Evolutionary conservation across 2,797 vertebrate species (phyloP).

Genomic region (Typhlichthys eigenmanni): DNA sequence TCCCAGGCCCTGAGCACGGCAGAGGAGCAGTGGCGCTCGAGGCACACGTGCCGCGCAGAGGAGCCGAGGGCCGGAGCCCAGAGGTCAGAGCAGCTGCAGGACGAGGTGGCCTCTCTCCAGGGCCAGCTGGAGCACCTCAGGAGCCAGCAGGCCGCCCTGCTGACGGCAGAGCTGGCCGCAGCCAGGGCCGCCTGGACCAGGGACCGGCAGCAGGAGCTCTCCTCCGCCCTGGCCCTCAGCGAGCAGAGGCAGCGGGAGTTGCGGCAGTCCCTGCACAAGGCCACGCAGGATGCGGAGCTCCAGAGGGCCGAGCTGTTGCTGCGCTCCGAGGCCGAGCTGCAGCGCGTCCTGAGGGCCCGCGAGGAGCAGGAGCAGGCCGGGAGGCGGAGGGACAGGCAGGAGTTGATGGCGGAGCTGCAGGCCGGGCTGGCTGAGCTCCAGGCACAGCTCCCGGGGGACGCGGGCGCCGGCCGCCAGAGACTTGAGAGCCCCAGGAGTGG

Average conservation of each 20-base stretch:
- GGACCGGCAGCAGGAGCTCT: constrained; percentile 89
- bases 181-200: constrained; percentile 85
- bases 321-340: constrained; percentile 83
- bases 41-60: constrained; percentile 62
- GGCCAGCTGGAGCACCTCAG: constrained; percentile 77
- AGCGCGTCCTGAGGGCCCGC: constrained; percentile 66
- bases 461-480: constrained; percentile 40
- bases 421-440: constrained; percentile 75
- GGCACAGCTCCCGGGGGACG: constrained; percentile 53
- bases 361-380: constrained; percentile 71
- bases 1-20: constrained; percentile 68
- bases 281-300: constrained; percentile 73
- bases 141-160: constrained; percentile 78
- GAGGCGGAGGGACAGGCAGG: constrained; percentile 72
- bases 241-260: constrained; percentile 84
- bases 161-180: constrained; percentile 87
- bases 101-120: constrained; percentile 76
- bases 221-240: constrained; percentile 77
- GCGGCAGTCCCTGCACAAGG: constrained; percentile 71
- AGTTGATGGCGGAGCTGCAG: constrained; percentile 75
- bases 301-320: constrained; percentile 73
- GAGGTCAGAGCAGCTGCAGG: constrained; percentile 74
- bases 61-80: constrained; percentile 52
- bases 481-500: constrained; percentile 35
- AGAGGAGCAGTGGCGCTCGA: constrained; percentile 80